Conservation (phyloP, 1,140 invertebrate genomes). For the Heliconius nattereri region DNA sequence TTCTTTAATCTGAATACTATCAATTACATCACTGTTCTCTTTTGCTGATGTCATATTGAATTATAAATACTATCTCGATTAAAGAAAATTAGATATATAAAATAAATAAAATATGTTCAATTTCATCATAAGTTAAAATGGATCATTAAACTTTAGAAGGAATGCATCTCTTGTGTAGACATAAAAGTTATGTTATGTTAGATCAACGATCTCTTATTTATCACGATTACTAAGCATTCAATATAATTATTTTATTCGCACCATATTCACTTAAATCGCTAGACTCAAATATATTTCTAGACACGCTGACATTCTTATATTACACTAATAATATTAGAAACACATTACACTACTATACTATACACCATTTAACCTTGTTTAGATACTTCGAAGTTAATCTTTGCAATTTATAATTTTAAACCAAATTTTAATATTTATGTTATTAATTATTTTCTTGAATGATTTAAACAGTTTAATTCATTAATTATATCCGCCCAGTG, state of each 20-base stretch:
- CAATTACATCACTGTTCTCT: constrained; percentile 63
- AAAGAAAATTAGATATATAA: constrained; percentile 7
- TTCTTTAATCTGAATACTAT: constrained; percentile 36
- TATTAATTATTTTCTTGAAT: neutral
- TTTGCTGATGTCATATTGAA: constrained; percentile 63
- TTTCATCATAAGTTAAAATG: constrained; percentile 50
- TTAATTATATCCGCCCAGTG: constrained; percentile 54
- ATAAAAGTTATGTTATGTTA: neutral
- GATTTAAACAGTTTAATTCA: constrained; percentile 5
- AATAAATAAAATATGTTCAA: constrained; percentile 75
- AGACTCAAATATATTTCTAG: constrained; percentile 37
- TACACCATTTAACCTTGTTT: neutral
- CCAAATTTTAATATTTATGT: neutral
- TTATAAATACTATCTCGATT: constrained; percentile 40
- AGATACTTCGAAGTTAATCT: neutral
- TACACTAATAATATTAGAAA: constrained; percentile 36
- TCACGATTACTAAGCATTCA: neutral
- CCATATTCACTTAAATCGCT: constrained; percentile 30
- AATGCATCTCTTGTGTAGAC: constrained; percentile 62
- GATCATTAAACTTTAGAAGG: constrained; percentile 50
- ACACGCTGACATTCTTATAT: constrained; percentile 34
- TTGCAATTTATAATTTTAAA: neutral
- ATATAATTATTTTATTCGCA: constrained; percentile 24
- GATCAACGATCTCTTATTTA: neutral
- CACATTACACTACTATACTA: constrained; percentile 20